Evolutionary conservation across 2,888 invertebrate species (phyloP).

Genomic region (Tipula confusa): DNA sequence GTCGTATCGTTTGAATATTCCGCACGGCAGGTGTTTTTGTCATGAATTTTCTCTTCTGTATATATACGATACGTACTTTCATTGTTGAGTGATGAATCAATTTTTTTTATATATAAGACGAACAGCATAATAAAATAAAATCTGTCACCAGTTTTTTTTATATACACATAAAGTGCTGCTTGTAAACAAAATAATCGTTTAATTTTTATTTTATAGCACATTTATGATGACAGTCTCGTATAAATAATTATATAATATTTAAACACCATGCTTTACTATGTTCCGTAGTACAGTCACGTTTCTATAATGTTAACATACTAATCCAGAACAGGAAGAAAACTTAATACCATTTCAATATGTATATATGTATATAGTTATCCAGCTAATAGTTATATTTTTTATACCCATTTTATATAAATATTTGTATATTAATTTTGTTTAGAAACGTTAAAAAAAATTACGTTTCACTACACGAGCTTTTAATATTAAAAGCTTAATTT

Average conservation of each 20-base stretch:
- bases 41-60: not conserved
- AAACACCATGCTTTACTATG: not conserved
- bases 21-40: not conserved
- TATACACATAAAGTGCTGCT: not conserved
- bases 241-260: not conserved
- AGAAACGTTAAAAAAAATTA: not conserved
- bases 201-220: not conserved
- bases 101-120: not conserved
- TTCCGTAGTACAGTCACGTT: not conserved
- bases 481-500: not conserved
- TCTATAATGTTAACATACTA: not conserved
- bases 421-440: constrained; percentile 3
- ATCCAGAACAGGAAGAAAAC: not conserved
- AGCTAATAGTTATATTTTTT: not conserved
- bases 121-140: not conserved
- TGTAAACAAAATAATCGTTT: constrained; percentile 6
- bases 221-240: not conserved
- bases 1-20: not conserved
- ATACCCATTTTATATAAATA: not conserved
- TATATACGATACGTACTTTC: not conserved
- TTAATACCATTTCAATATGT: not conserved
- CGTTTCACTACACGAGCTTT: not conserved
- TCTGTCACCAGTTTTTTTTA: not conserved
- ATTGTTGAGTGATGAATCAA: not conserved
- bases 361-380: not conserved